Base-by-base conservation (phyloP, 2,797 vertebrate genomes). In the Tamandua tetradactyla region DNA sequence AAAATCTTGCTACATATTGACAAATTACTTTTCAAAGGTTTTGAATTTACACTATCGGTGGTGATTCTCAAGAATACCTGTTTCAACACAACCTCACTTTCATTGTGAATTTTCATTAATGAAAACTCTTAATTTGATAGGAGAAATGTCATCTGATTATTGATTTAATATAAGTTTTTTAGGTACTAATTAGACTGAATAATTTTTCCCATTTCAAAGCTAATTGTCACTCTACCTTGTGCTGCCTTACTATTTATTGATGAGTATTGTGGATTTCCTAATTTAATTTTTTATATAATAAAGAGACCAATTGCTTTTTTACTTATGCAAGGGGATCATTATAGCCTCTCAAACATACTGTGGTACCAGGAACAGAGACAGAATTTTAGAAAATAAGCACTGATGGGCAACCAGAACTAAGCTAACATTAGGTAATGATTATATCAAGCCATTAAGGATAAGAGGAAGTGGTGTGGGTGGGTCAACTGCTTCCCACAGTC, bases 401-500 rank as follows among this genome's bases (percentile, higher is more conserved):
- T 82, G 20, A 47, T 78, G 32, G 59, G 20, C 44, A 74, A 84
- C 1, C 66, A 57, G 57, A 94, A 74, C 87, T 91, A 87, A 93
- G 23, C 35, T 59, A 52, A 32, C 72, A 27, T 95, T 59, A 84
- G n/a, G n/a, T 69, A 79, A 71, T 84, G 18, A 42, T 72, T 87
- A 4, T 44, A 72, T 87, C n/a, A 95, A 92, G 3, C 3, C 69
- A 76, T 23, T 59, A 72, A 76, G 13, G n/a, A 47, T 66, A 47
- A 89, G 49, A 18, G 17, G 20, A 71, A 66, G 14, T 78, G 15
- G 30, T 59, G 4, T 62, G 32, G 8, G 55, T 79, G 62, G 14
- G 8, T 97, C 87, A 96, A 20, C 76, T 94, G 40, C 59, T n/a
- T 76, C 61, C 91, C 68, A 85, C 66, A 78, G 78, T 17, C 83